Evolutionary conservation across 2,888 invertebrate genomes (phyloP).

Genomic region (Amorpha juglandis): DNA sequence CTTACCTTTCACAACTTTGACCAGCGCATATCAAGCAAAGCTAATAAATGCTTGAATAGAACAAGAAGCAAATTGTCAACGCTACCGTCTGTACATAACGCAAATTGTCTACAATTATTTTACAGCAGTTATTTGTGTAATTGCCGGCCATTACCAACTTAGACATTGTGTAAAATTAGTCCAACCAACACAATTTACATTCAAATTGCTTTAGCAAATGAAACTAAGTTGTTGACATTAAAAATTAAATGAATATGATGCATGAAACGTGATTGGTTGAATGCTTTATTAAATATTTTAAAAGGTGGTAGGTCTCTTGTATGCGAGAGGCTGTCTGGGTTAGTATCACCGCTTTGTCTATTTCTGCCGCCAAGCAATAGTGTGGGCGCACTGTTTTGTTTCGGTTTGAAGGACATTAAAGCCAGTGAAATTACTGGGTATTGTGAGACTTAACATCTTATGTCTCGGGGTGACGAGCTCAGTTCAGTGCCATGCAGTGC

Average conservation of each 20-base stretch:
- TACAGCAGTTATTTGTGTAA: conserved; percentile 39
- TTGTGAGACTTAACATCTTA: too few relatives aligned
- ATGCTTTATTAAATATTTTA: too few relatives aligned
- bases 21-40: conserved; percentile 32
- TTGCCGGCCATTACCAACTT: conserved; percentile 44
- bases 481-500: too few relatives aligned
- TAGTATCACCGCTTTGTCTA: too few relatives aligned
- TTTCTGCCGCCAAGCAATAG: too few relatives aligned
- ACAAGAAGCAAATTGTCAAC: conserved; percentile 49
- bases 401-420: too few relatives aligned
- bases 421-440: too few relatives aligned
- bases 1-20: conserved; percentile 32
- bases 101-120: conserved; percentile 51
- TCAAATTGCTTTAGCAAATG: neutral
- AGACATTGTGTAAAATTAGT: conserved; percentile 34
- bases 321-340: too few relatives aligned
- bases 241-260: neutral
- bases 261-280: neutral
- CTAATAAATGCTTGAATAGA: conserved; percentile 47
- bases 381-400: too few relatives aligned
- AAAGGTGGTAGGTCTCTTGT: too few relatives aligned
- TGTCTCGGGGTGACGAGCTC: too few relatives aligned
- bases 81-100: conserved; percentile 40
- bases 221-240: neutral
- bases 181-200: conserved; percentile 1